phyloP scores from a whole-genome alignment of 2,888 invertebrate genomes.

The Ochropacha duplaris region DNA sequence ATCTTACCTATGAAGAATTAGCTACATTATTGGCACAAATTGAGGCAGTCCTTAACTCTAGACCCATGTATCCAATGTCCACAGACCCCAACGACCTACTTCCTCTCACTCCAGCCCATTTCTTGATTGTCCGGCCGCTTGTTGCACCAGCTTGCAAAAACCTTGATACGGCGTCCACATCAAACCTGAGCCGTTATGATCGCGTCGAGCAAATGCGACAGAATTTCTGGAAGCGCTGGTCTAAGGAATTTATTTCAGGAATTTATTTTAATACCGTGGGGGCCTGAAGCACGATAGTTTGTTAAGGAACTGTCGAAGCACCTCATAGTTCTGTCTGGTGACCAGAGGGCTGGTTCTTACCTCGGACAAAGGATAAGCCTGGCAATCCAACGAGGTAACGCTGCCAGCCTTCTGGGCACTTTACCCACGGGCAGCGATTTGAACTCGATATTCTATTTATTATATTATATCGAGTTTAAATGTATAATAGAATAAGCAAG shows the following conservation, averaged over 20 bases:
- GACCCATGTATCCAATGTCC: constrained; percentile 15
- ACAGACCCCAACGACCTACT: constrained; percentile 12
- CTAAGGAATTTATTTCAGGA: constrained; percentile 14
- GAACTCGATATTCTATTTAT: too few relatives aligned
- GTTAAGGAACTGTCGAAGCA: too few relatives aligned
- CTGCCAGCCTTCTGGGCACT: too few relatives aligned
- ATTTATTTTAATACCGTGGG: too few relatives aligned
- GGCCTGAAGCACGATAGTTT: too few relatives aligned
- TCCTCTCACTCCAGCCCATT: not conserved
- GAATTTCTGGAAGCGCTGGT: constrained; percentile 19
- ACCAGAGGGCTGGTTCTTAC: too few relatives aligned
- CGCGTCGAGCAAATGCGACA: constrained; percentile 9
- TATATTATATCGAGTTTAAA: too few relatives aligned
- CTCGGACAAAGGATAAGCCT: too few relatives aligned
- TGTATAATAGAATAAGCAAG: too few relatives aligned
- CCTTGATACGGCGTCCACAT: not conserved
- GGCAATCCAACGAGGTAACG: too few relatives aligned
- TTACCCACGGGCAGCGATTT: too few relatives aligned
- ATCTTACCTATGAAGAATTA: not conserved
- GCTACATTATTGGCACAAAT: not conserved
- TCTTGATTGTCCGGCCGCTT: constrained; percentile 4
- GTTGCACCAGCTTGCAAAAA: constrained; percentile 6
- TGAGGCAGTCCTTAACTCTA: constrained; percentile 16
- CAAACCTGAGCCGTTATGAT: constrained; percentile 1
- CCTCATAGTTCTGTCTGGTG: too few relatives aligned